Percentiles rank a stretch among this genome's conserved stretches.
Conservation (phyloP, 2,113 vertebrate species). For the Myotis davidii region DNA sequence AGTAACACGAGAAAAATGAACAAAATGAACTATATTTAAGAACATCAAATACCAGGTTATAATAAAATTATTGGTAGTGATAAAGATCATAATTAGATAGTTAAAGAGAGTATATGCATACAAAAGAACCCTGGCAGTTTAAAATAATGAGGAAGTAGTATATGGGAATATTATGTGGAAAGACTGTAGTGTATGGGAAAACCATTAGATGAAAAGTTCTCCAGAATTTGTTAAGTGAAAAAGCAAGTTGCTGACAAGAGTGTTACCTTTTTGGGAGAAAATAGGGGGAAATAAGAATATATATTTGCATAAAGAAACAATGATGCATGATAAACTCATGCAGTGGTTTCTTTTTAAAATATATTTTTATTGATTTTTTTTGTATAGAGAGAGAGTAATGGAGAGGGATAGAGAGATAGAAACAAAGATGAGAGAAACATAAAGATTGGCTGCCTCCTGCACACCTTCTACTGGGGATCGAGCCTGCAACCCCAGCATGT, state of each 20-base stretch:
- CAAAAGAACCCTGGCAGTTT: slow-evolving; percentile 12
- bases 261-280: slow-evolving; percentile 35
- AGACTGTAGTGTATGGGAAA: slow-evolving; percentile 20
- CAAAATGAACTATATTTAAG: slow-evolving; percentile 26
- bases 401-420: no score
- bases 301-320: slow-evolving; percentile 8
- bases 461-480: no score
- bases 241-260: slow-evolving; percentile 12
- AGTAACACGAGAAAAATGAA: slow-evolving; percentile 15
- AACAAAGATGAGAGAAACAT: no score
- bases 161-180: slow-evolving; percentile 15
- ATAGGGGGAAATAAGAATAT: slow-evolving; percentile 16
- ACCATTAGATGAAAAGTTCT: slow-evolving; percentile 29
- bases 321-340: not conserved
- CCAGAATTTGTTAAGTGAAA: slow-evolving; percentile 22
- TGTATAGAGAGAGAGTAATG: no score
- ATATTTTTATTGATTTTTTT: no score
- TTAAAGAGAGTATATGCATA: not conserved
- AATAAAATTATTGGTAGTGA: slow-evolving; percentile 23
- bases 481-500: no score
- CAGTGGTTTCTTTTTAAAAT: not conserved
- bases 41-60: not conserved
- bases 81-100: not conserved
- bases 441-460: no score
- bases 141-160: slow-evolving; percentile 13